Percentiles rank a stretch among this genome's conserved stretches.
These are phyloP conservation scores for Rhinichthys klamathensis DNA, from an alignment of 2,113 vertebrate genomes.

Conservation along the genomic window DNA sequence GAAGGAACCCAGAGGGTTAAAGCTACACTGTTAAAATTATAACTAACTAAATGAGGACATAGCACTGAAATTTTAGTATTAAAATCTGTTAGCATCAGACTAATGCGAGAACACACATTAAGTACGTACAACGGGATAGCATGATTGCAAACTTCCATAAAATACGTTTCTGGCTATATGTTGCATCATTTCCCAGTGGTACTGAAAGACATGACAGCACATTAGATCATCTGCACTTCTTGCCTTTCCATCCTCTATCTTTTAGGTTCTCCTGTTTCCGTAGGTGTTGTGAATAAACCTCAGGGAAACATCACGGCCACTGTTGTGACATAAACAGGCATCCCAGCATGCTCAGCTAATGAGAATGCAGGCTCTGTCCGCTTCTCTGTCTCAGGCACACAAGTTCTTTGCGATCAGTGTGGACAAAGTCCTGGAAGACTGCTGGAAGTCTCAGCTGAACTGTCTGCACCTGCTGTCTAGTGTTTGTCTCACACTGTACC, in stretches of 20 bases:
- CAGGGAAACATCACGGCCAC: neutral
- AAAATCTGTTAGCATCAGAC: too few species aligned
- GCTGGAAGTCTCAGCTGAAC: neutral
- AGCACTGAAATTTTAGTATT: too few species aligned
- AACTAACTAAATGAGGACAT: too few species aligned
- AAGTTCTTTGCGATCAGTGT: constrained; percentile 13
- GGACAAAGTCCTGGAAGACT: constrained; percentile 36
- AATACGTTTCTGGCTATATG: neutral
- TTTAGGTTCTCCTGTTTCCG: neutral
- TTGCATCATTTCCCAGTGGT: neutral
- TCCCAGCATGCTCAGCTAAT: constrained; percentile 21
- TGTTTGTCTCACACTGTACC: neutral
- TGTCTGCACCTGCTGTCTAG: neutral
- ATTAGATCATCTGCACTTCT: neutral
- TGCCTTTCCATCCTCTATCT: neutral
- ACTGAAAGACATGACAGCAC: neutral
- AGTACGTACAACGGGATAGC: neutral
- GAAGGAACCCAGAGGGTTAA: too few species aligned
- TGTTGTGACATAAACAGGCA: constrained; percentile 29
- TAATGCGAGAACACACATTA: too few species aligned
- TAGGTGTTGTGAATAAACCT: constrained; percentile 18
- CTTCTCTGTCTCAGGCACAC: neutral
- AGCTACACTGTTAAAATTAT: too few species aligned
- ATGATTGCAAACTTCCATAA: neutral
- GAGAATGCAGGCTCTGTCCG: constrained; percentile 24